These are phyloP conservation scores for Cistogaster globosa DNA, from an alignment of 2,888 invertebrate genomes.

Conservation along the genomic window DNA sequence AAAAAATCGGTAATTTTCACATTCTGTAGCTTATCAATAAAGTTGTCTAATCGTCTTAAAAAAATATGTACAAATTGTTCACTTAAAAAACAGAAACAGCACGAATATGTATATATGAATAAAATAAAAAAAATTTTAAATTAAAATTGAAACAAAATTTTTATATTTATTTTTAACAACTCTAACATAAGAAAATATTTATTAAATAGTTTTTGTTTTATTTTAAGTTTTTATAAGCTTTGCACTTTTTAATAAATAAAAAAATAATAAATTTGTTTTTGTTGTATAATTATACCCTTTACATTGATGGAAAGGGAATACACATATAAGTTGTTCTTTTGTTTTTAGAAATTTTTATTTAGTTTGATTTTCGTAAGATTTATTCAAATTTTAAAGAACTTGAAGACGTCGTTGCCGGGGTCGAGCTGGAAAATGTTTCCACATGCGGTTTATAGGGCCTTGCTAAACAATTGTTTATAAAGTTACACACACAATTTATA, in stretches of 20 bases:
- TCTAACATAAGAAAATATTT: not conserved
- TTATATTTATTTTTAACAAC: not conserved
- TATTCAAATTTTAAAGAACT: conserved; percentile 69
- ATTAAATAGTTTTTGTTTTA: not conserved
- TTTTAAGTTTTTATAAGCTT: conserved; percentile 14
- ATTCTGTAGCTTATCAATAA: no score
- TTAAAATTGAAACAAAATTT: no score
- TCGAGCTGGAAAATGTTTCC: conserved; percentile 53
- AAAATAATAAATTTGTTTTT: conserved; percentile 19
- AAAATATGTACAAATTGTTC: no score
- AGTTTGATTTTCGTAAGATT: conserved; percentile 37
- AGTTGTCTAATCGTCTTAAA: no score
- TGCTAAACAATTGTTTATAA: conserved; percentile 85
- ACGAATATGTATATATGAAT: no score
- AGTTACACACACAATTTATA: conserved; percentile 85
- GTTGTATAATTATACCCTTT: not conserved
- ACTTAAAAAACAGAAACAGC: no score
- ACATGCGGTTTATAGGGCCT: conserved; percentile 71
- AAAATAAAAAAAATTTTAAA: no score
- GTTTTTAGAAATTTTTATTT: not conserved
- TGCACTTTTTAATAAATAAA: conserved; percentile 31
- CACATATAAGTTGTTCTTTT: not conserved
- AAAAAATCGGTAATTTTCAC: no score
- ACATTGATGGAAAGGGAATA: no score
- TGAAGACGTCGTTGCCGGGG: conserved; percentile 60